These are phyloP conservation scores for Montipora capricornis DNA, from an alignment of 64 coral and sea anemone genomes.

Conservation along the genomic window DNA sequence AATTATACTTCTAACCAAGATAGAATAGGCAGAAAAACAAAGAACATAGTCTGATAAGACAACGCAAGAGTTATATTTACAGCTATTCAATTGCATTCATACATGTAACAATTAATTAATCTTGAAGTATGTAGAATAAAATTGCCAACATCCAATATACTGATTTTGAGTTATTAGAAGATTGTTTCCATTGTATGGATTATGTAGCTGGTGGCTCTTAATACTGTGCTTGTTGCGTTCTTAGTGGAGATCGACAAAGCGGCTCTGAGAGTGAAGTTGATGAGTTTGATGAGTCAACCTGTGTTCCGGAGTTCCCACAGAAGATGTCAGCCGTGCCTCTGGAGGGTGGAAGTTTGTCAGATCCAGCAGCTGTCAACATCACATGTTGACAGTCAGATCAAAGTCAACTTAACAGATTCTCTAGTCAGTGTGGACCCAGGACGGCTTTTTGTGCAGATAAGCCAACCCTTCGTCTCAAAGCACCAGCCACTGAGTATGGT, in stretches of 20 bases:
- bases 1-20: too few species aligned
- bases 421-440: neutral
- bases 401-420: neutral
- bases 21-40: too few species aligned
- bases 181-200: too few species aligned
- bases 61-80: too few species aligned
- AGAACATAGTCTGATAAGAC: too few species aligned
- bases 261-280: neutral
- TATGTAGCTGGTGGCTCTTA: neutral
- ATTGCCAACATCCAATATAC: too few species aligned
- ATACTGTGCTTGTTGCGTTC: neutral
- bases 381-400: neutral
- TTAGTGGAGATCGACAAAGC: neutral
- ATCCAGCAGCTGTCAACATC: neutral
- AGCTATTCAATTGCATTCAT: too few species aligned
- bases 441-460: too few species aligned
- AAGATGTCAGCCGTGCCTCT: neutral
- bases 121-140: too few species aligned
- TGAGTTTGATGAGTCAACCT: neutral
- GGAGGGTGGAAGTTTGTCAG: neutral
- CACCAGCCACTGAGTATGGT: constrained; percentile 7
- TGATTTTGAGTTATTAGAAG: too few species aligned
- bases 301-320: neutral
- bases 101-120: too few species aligned
- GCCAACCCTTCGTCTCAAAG: neutral